Base-by-base conservation (phyloP, 2,888 invertebrate species). In the Electrophaes corylata region DNA sequence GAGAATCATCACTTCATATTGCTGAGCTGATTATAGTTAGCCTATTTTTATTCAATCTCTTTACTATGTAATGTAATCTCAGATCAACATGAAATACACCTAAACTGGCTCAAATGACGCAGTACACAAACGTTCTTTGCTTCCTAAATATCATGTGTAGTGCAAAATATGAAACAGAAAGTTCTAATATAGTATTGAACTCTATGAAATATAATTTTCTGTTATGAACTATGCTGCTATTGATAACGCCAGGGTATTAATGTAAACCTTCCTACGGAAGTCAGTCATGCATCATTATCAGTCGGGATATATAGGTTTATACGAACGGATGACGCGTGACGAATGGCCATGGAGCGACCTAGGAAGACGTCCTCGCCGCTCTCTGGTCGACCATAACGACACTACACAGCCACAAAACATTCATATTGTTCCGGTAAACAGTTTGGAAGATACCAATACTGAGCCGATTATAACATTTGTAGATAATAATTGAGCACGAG, bases 281-380 rank as follows among this genome's bases (percentile, higher is more conserved):
- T 50, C n/a, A 54, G 45, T 50, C 14, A 19, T 35, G 45, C 45
- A 45, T 20, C 44, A 45, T 23, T 47, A 55, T 51, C 60, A 44
- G 55, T 26, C 53, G 49, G 49, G 53, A 55, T 58, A 47, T 48
- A 59, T 47, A 58, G 54, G 55, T 55, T 12, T 50, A 33, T 71
- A 52, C 52, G 68, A n/a, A 45, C 76, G 83, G 79, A 85, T 88
- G 87, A 85, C 79, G 87, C 88, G 84, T 87, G 83, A 86, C 78
- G 76, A 65, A 55, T 75, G 87, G 74, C 90, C 89, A 81, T 88
- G 88, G 73, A 73, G 69, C 74, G 84, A 84, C 86, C 87, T 86
- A 86, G 83, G 84, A 70, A 78, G 71, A 64, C 76, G 84, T 82
- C 85, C 85, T 84, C 83, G 84, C 67, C 77, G 78, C 65, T 64